A percentile compares a stretch with the other conserved stretches of the same genome.
These are phyloP conservation scores for Lampris incognitus DNA, from an alignment of 2,113 vertebrate genomes.

Conservation along the genomic window DNA sequence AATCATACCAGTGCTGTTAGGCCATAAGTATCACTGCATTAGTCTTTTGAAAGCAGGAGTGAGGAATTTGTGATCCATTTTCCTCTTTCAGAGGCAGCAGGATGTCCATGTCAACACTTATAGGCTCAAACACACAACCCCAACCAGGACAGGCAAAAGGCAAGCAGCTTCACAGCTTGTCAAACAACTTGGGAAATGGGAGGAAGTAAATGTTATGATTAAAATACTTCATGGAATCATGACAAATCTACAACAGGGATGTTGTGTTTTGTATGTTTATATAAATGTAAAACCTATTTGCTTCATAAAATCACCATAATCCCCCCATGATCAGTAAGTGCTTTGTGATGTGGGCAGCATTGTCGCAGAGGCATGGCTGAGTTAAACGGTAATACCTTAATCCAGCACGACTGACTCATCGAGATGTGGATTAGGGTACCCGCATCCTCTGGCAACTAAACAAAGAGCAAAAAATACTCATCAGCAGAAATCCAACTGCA, in stretches of 20 bases:
- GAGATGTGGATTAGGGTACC: conserved; percentile 73
- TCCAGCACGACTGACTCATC: conserved; percentile 76
- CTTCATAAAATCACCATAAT: conserved; percentile 61
- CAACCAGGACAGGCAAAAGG: conserved; percentile 14
- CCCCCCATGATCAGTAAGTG: conserved; percentile 61
- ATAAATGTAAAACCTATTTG: conserved; percentile 43
- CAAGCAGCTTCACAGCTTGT: conserved; percentile 3
- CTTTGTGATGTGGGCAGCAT: conserved; percentile 65
- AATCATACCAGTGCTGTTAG: conserved; percentile 24
- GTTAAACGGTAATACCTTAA: conserved; percentile 69
- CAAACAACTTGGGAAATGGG: conserved; percentile 1
- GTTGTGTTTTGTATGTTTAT: conserved; percentile 46
- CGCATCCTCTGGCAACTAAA: conserved; percentile 47
- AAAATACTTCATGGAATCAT: conserved; percentile 21
- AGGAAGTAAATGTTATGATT: conserved; percentile 6
- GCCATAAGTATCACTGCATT: conserved; percentile 3
- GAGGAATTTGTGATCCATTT: conserved; percentile 33
- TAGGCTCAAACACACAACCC: conserved; percentile 18
- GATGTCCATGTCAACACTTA: conserved; percentile 22
- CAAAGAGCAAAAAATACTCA: conserved; percentile 64
- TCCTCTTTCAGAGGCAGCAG: conserved; percentile 20
- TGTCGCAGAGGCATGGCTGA: conserved; percentile 55
- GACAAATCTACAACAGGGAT: conserved; percentile 14
- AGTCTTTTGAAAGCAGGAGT: conserved; percentile 18
- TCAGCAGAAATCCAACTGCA: conserved; percentile 70